phyloP scores from a whole-genome alignment of 2,888 invertebrate genomes.

The Aleiodes testaceus region DNA sequence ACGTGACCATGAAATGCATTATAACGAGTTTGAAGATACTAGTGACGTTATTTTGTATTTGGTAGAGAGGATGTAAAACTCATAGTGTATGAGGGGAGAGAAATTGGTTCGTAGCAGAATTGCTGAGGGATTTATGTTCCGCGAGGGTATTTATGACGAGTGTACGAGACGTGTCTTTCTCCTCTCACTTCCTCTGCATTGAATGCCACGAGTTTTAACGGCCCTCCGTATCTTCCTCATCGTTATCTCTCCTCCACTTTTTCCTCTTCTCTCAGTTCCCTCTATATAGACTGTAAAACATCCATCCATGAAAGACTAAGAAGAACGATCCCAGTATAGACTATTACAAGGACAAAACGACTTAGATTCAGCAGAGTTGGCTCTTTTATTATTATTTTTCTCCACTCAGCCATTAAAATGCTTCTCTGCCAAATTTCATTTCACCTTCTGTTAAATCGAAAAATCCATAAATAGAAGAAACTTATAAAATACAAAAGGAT shows the following conservation, averaged over 20 bases:
- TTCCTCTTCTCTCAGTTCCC: neutral
- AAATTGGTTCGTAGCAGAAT: constrained; percentile 56
- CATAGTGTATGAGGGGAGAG: constrained; percentile 36
- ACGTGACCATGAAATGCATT: neutral
- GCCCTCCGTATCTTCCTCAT: constrained; percentile 18
- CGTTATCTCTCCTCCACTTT: constrained; percentile 11
- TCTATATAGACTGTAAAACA: neutral
- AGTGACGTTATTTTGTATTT: constrained; percentile 4
- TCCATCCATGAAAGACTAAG: constrained; percentile 23
- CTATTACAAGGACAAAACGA: constrained; percentile 12
- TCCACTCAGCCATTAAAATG: neutral
- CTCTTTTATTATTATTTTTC: neutral
- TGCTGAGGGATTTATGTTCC: constrained; percentile 55
- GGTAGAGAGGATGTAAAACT: constrained; percentile 38
- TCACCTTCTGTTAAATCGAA: too few relatives aligned
- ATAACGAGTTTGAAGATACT: neutral
- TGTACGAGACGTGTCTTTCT: constrained; percentile 38
- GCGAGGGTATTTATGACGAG: constrained; percentile 56
- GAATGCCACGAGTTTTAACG: constrained; percentile 26
- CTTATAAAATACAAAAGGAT: too few relatives aligned
- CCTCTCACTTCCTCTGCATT: neutral
- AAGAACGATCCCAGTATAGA: constrained; percentile 11
- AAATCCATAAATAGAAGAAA: too few relatives aligned
- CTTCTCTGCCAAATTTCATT: too few relatives aligned
- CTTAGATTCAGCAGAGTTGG: constrained; percentile 8